Evolutionary conservation across 2,797 vertebrate species (phyloP).

Genomic region (Diplodus puntazzo): DNA sequence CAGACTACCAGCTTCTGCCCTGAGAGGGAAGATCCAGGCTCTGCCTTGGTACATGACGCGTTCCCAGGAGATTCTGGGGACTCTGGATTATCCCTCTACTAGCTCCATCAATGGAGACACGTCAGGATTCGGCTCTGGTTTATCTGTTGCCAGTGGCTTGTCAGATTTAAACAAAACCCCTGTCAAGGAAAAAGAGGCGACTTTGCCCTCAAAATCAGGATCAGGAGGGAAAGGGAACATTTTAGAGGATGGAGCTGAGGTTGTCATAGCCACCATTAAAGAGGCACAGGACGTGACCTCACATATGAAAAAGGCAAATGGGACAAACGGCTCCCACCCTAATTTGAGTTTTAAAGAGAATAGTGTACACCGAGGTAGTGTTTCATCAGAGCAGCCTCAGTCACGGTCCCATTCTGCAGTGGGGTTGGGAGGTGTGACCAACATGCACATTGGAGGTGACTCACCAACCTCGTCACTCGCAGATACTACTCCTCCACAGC

Average conservation of each 20-base stretch:
- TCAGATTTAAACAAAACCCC: constrained; percentile 83
- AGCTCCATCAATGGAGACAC: constrained; percentile 83
- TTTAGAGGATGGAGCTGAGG: constrained; percentile 84
- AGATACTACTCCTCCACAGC: constrained; percentile 75
- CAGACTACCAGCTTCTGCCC: constrained; percentile 84
- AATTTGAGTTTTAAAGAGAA: constrained; percentile 76
- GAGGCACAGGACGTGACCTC: constrained; percentile 82
- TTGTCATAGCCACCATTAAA: constrained; percentile 85
- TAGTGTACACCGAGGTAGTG: constrained; percentile 60
- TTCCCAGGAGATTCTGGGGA: constrained; percentile 87
- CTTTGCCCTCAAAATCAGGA: constrained; percentile 54
- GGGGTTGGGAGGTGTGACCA: constrained; percentile 76
- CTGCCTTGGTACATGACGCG: constrained; percentile 90
- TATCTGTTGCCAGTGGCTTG: constrained; percentile 83
- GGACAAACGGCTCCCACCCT: constrained; percentile 70
- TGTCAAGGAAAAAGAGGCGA: constrained; percentile 77
- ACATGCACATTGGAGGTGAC: constrained; percentile 77
- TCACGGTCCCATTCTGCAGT: constrained; percentile 81
- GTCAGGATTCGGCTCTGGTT: constrained; percentile 83
- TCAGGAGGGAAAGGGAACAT: constrained; percentile 73
- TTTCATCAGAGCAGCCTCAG: constrained; percentile 87
- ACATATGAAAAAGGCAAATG: constrained; percentile 76
- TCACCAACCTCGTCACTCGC: constrained; percentile 74
- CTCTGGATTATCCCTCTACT: constrained; percentile 82
- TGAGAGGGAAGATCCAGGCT: constrained; percentile 87